Percentiles rank a stretch among this genome's conserved stretches.
These are phyloP conservation scores for Nemopilema nomurai DNA, from an alignment of 30 jellyfish, hydroid and myxozoan species.

Conservation along the genomic window DNA sequence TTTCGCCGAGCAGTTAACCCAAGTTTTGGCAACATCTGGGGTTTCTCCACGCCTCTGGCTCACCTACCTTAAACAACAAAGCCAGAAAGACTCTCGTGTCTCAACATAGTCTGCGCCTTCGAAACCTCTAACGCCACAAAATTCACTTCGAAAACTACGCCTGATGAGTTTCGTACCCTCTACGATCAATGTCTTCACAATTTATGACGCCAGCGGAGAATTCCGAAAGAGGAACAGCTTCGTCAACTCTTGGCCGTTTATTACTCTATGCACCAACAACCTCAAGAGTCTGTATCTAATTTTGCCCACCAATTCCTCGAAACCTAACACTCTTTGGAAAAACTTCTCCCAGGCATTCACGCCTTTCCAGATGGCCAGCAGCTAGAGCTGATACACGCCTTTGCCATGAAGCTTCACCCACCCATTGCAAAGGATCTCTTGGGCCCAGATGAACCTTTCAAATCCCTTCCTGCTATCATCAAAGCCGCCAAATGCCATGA, in stretches of 20 bases:
- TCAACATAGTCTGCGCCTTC: not conserved
- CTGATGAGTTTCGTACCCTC: not conserved
- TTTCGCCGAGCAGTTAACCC: slow-evolving; percentile 17
- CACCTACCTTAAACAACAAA: slow-evolving; percentile 31
- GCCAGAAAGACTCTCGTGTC: slow-evolving; percentile 46
- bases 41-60: slow-evolving; percentile 18
- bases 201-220: slow-evolving; percentile 15
- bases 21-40: slow-evolving; percentile 21
- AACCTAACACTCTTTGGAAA: slow-evolving; percentile 21
- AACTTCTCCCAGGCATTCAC: slow-evolving; percentile 25
- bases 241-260: slow-evolving; percentile 25
- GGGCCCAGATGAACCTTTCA: slow-evolving; percentile 16
- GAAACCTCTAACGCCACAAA: slow-evolving; percentile 4
- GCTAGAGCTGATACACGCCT: slow-evolving; percentile 23
- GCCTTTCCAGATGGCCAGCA: slow-evolving; percentile 3
- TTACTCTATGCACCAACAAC: slow-evolving; percentile 19
- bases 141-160: not conserved
- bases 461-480: slow-evolving; percentile 9
- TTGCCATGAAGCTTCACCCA: slow-evolving; percentile 26
- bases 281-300: slow-evolving; percentile 25
- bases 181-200: slow-evolving; percentile 10
- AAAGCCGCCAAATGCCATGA: slow-evolving; percentile 37
- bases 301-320: slow-evolving; percentile 33
- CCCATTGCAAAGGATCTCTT: slow-evolving; percentile 2
- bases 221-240: slow-evolving; percentile 40